Evolutionary conservation across 1,140 invertebrate genomes (phyloP), one percentile per base, ranked within the genome.

Genomic region (Drosophila ercepeae): DNA sequence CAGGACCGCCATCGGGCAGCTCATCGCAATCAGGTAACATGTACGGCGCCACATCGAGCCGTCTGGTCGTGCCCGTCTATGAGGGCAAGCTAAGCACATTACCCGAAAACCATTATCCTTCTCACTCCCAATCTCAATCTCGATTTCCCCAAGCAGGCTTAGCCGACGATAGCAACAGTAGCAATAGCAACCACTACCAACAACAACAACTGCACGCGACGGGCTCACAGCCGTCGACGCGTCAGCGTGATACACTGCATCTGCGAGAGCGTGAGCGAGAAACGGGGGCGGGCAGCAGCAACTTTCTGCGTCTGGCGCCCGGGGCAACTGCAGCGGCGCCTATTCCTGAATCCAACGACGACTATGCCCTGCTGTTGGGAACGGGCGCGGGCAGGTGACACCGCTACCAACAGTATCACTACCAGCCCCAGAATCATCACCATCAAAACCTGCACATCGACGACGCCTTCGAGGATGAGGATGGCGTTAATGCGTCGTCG

Each of bases 51-150:
- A 86, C 81, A 1, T 74, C 73, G 23, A 86, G 55, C 39, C 82
- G 81, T 14, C 53, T 86, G 25, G 65, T 86, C 49, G 67, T 86
- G 73, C 82, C 81, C 51, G 57, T 86, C 2, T 67, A 81, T 51
- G 73, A 77, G 29, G 72, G 82, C 48, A 75, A 81, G 42, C 25
- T 86, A 21, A 70, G 41, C 23, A 70, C 68, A n/a, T 41, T 86
- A 21, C 75, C 39, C 52, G 81, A 86, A 74, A 36, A 5, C 48
- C 29, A 50, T 50, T 57, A 67, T 64, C 42, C 60, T 9, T 75
- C 72, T 79, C 75, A 89, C 74, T 82, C 69, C 52, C 70, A 76
- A 79, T 90, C 82, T 90, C 70, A 76, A 79, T 90, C 82, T 90
- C 89, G 76, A 74, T 90, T 78, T 82, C 84, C 82, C 57, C 32